Evolutionary conservation across 2,888 invertebrate species (phyloP).

Genomic region (Suillia variegata): DNA sequence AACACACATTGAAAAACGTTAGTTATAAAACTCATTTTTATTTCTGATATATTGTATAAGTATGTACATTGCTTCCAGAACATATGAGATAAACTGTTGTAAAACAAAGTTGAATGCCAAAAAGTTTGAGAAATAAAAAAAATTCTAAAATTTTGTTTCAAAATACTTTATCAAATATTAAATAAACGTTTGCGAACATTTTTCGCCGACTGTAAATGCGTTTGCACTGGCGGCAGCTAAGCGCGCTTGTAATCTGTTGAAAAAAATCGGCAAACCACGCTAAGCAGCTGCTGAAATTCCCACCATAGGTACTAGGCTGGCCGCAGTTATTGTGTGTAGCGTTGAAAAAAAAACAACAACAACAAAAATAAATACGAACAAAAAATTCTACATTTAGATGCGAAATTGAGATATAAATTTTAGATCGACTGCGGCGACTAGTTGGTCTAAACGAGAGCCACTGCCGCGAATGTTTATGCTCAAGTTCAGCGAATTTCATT

Average conservation of each 20-base stretch:
- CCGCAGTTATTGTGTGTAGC: too few species aligned
- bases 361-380: constrained; percentile 21
- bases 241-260: constrained; percentile 10
- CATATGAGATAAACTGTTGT: too few species aligned
- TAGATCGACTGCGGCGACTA: constrained; percentile 41
- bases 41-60: too few species aligned
- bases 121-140: too few species aligned
- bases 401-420: constrained; percentile 52
- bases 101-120: too few species aligned
- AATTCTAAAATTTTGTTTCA: too few species aligned
- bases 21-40: too few species aligned
- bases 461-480: not conserved
- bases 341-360: too few species aligned
- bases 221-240: not conserved
- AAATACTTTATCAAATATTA: too few species aligned
- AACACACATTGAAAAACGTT: too few species aligned
- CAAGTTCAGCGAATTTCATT: not conserved
- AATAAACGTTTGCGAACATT: not conserved
- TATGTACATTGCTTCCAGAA: too few species aligned
- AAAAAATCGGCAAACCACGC: constrained; percentile 37
- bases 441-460: constrained; percentile 4
- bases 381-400: constrained; percentile 52
- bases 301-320: too few species aligned
- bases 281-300: constrained; percentile 45
- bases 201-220: not conserved